Evolutionary conservation across 2,113 vertebrate genomes (phyloP).

Genomic region (Natator depressus): DNA sequence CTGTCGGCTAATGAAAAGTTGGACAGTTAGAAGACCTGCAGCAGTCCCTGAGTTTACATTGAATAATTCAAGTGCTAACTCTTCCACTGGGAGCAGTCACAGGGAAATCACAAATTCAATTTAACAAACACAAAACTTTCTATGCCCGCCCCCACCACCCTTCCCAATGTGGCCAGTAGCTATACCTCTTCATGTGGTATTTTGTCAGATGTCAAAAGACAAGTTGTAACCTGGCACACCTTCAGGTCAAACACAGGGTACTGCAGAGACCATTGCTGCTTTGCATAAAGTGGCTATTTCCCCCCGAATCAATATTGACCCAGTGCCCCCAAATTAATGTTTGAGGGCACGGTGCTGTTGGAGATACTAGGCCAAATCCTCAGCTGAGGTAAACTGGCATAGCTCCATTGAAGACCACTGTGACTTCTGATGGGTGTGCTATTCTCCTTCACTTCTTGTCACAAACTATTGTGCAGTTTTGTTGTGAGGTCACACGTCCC

Average conservation of each 20-base stretch:
- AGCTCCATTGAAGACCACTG: neutral
- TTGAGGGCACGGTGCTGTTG: accelerated
- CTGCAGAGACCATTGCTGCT: neutral
- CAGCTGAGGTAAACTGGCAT: neutral
- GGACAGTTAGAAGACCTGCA: constrained; percentile 65
- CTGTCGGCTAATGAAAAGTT: constrained; percentile 63
- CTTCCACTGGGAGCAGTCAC: neutral
- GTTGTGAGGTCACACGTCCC: neutral
- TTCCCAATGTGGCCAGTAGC: neutral
- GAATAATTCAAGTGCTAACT: constrained; percentile 59
- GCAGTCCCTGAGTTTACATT: constrained; percentile 50
- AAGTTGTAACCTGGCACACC: accelerated
- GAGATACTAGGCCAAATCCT: neutral
- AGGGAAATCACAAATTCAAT: constrained; percentile 29
- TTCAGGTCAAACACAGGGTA: neutral
- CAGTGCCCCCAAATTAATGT: neutral
- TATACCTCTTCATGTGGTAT: accelerated
- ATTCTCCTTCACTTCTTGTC: neutral
- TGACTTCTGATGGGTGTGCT: accelerated
- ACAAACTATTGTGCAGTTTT: accelerated
- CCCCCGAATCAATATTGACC: neutral
- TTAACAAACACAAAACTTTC: constrained; percentile 30
- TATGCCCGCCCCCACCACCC: neutral
- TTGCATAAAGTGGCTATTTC: accelerated
- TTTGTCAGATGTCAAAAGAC: accelerated